These are phyloP conservation scores for Eubucco bourcierii DNA, from an alignment of 2,113 vertebrate species.

Conservation along the genomic window DNA sequence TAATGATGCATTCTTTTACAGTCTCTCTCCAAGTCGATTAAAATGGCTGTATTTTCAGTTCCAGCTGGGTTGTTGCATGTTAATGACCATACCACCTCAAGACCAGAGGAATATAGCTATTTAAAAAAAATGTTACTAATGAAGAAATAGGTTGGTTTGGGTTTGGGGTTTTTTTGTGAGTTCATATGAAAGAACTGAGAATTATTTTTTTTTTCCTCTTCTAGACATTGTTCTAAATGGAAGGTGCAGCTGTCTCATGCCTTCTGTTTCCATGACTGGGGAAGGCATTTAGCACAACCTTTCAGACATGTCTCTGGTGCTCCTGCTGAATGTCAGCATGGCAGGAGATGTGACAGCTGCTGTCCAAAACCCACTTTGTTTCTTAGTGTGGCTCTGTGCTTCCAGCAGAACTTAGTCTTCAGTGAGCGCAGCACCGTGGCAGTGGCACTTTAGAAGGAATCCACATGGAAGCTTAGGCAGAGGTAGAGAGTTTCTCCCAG, in stretches of 20 bases:
- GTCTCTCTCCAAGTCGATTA: not conserved
- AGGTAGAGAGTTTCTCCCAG: not conserved
- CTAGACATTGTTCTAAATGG: not conserved
- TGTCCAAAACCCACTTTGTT: not conserved
- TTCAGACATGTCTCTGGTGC: not conserved
- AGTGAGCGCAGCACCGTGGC: not conserved
- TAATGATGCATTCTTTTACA: not conserved
- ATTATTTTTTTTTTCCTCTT: not conserved
- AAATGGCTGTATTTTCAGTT: not conserved
- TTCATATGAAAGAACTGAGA: not conserved
- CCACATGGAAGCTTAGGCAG: not conserved
- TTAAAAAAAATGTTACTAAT: not conserved
- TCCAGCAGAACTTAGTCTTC: not conserved
- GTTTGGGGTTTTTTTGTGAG: not conserved
- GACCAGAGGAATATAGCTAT: not conserved
- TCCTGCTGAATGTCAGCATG: not conserved
- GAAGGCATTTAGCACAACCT: not conserved
- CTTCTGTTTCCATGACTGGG: not conserved
- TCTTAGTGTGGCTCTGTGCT: not conserved
- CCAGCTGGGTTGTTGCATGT: not conserved
- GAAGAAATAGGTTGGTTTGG: not conserved
- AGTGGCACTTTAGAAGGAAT: not conserved
- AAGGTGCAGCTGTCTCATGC: not conserved
- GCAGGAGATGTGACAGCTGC: not conserved
- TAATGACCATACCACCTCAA: not conserved